These are phyloP conservation scores for Sceliomorpha sp. DNA, from an alignment of 2,888 invertebrate genomes.

Conservation along the genomic window DNA sequence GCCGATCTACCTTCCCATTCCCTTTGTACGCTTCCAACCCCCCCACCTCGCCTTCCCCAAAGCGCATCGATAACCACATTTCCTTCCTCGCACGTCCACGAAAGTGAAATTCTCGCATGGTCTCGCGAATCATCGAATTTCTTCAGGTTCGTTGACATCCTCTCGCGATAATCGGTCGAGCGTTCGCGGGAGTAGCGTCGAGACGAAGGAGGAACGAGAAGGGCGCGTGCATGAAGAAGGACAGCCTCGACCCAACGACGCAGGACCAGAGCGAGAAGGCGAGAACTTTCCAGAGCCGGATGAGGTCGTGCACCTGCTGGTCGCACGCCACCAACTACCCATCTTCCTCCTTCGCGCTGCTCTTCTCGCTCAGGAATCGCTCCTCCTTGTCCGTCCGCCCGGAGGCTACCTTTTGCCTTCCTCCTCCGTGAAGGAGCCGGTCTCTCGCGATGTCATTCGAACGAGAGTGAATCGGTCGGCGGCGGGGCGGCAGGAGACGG, in stretches of 20 bases:
- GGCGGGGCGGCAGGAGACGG: constrained; percentile 17
- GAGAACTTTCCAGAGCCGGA: constrained; percentile 37
- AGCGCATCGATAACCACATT: no score
- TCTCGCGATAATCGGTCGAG: constrained; percentile 17
- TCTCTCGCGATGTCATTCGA: constrained; percentile 43
- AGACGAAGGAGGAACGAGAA: constrained; percentile 29
- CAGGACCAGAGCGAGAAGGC: constrained; percentile 11
- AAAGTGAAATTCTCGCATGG: no score
- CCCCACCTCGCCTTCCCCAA: no score
- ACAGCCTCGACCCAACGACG: not conserved
- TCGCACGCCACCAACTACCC: constrained; percentile 56
- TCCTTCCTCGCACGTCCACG: no score
- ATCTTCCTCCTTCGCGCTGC: constrained; percentile 34
- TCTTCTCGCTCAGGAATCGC: constrained; percentile 12
- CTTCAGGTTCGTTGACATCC: constrained; percentile 16
- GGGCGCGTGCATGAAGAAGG: constrained; percentile 41
- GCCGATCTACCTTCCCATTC: no score
- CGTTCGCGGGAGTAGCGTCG: constrained; percentile 26
- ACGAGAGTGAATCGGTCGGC: constrained; percentile 41
- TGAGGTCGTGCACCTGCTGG: constrained; percentile 59
- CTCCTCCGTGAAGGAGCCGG: not conserved
- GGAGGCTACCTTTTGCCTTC: no score
- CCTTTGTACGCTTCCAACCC: no score
- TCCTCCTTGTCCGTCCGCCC: constrained; percentile 7
- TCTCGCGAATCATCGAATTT: no score